Base-by-base conservation (phyloP, 2,888 invertebrate genomes). In the Hoplodrina blanda region DNA sequence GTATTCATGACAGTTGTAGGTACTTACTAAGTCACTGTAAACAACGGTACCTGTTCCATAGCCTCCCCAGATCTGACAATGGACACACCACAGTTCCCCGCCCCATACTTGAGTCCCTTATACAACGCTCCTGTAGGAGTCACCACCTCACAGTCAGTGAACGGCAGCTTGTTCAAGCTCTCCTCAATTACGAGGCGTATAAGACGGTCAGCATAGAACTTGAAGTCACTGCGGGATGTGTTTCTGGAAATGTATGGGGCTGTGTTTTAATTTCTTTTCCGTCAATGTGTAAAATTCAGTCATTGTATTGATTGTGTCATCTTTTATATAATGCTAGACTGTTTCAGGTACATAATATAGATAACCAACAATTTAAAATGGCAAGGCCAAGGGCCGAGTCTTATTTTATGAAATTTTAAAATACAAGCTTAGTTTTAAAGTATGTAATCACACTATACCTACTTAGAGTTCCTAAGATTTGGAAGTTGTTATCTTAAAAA, bases 81-180 rank as follows among this genome's bases (percentile, higher is more conserved):
- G 72, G 99, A 99, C 10, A 99, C 99, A 4, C 99, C 99, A 92
- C 99, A 99, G 93, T 99, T 99, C 30, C 99, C 99, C 46, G 99
- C 99, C 67, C 98, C 98, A 96, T 99, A 99, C 88, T 98, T 98
- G 0, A 99, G 96, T 0, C 99, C 99, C 87, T 98, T 97, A 90
- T 99, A 99, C 52, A 97, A 95, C 13, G 98, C 98, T 62, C 98
- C 98, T 0, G 99, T 99, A 0, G 99, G 99, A 2, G 99, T 99
- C 30, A 97, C 97, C 4, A 99, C 98, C 82, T 98, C 97, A 89
- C 98, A 98, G 92, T 98, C 98, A 0, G 98, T 98, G 91, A 99
- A 99, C 0, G 99, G 99, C 67, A 99, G 95, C 90, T 99, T 99
- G 94, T 99, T 99, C 41, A 99, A 96, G 79, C 99, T 99, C 92